Evolutionary conservation across 2,888 invertebrate genomes (phyloP), one percentile per base, ranked within the genome.

Genomic region (Coleophora deauratella): DNA sequence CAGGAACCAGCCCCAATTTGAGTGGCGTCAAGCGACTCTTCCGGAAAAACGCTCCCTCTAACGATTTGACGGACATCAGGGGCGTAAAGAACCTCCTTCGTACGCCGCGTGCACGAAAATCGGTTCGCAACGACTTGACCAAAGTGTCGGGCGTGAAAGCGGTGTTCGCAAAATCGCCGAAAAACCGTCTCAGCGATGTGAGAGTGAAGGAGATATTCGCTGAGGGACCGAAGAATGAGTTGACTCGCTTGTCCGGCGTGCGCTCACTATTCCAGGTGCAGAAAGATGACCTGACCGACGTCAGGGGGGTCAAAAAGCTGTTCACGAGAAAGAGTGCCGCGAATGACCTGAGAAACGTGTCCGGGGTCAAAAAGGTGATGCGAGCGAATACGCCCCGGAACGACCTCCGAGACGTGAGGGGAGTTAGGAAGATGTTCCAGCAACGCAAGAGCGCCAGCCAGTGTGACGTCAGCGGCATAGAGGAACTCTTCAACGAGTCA

Each of bases 111-210:
- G 47, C 59, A 0, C 57, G 69, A 15, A 62, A 59, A 21, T 76
- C 80, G 0, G 45, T 60, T 39, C 66, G 45, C 27, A 79, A 86
- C 45, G 85, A 87, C 45, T 50, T 86, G 38, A 69, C 66, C 0
- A 55, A 80, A 33, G 71, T 86, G 1, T 47, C 59, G 0, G 86
- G 86, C 1, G 66, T 86, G 0, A 86, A 82, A 45, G 49, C 56
- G 3, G 46, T 81, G 6, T 74, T 82, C 45, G 64, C 60, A 1
- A 66, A 54, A 33, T 66, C 73, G 1, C 79, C 80, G 0, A 62
- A 49, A 33, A 81, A 82, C 45, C 65, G 69, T 38, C 50, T 77
- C 14, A 66, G 62, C 12, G 64, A 76, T 40, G 65, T 79, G 2
- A 66, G 76, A 37, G 62, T 84, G 1, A 81, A 87, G 38, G 63